A percentile compares a stretch with the other conserved stretches of the same genome.
Evolutionary conservation across 2,888 invertebrate genomes (phyloP).

Genomic region (Torymus aiolomorphi): DNA sequence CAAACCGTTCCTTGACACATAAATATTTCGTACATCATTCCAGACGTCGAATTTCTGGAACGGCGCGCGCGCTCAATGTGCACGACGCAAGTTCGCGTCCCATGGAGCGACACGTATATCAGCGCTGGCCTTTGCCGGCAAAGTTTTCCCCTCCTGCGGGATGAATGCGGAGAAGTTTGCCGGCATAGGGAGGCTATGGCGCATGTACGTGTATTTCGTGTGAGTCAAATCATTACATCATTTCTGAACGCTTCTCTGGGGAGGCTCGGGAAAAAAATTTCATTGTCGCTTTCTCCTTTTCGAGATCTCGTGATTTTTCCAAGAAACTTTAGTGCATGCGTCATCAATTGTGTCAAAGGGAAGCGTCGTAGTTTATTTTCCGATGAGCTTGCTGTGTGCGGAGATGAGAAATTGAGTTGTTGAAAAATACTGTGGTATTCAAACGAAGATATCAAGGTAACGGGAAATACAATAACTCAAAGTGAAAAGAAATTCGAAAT

Average conservation of each 20-base stretch:
- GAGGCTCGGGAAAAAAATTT: not conserved
- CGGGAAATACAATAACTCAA: too few species aligned
- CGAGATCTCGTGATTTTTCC: too few species aligned
- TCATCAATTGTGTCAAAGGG: too few species aligned
- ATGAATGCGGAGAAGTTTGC: slow-evolving; percentile 1
- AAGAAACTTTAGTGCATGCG: too few species aligned
- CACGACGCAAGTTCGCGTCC: slow-evolving; percentile 18
- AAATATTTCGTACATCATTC: slow-evolving; percentile 37
- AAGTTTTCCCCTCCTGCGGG: slow-evolving; percentile 4
- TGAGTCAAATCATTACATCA: slow-evolving; percentile 25
- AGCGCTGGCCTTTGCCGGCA: slow-evolving; percentile 21
- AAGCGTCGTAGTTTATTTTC: too few species aligned
- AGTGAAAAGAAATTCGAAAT: too few species aligned
- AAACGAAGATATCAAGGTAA: too few species aligned
- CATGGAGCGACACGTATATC: slow-evolving; percentile 24
- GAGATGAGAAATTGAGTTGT: too few species aligned
- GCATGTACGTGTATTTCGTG: not conserved
- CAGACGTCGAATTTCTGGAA: not conserved
- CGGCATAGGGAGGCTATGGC: not conserved
- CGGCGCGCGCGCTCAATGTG: slow-evolving; percentile 12
- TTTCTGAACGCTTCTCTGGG: not conserved
- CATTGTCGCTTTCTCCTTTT: too few species aligned
- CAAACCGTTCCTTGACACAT: slow-evolving; percentile 39
- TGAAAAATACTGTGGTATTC: too few species aligned
- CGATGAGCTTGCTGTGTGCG: too few species aligned